Base-by-base conservation (phyloP, 2,888 invertebrate genomes). In the Pristionchus entomophagus region DNA sequence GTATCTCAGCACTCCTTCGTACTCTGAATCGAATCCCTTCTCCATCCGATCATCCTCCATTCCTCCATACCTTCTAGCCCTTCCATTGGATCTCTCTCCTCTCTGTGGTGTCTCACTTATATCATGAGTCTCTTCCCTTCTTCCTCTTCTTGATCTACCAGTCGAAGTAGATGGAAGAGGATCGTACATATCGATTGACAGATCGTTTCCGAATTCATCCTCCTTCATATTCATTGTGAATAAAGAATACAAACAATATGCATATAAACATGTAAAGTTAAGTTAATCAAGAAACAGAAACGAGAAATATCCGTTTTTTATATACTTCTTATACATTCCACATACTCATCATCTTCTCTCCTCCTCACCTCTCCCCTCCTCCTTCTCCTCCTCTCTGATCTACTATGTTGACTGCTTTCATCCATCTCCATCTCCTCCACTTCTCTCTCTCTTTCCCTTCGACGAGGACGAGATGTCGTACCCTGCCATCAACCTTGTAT, bases 131-230 rank as follows among this genome's bases (percentile, higher is more conserved):
- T 59, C n/a, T n/a, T 26, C 32, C 29, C 32, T 51, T 29, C 80
- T 32, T 56, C 12, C 3, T 29, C 56, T 53, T 56, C 81, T 80
- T 51, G 29, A 17, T 82, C 80, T 29, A 0, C 56, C 56, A 29
- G 82, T 38, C 26, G 82, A 59, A 2, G 56, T 56, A n/a, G 82
- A 56, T n/a, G 35, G 59, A 14, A n/a, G n/a, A n/a, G 38, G 12
- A 77, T 77, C 77, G n/a, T 41, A 77, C 45, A 45, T 45, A 45
- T 45, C 45, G 45, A 45, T 45, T 12, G 56, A 59, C 12, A 82
- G 59, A 59, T 82, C 82, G 17, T 82, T 56, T 0, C 82, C 82
- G 59, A 82, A 82, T 0, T 82, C 82, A n/a, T 82, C 82, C n/a
- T 77, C 77, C 77, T 35, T 14, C 56, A 17, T 22, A 14, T 56